Percentiles rank a stretch among this genome's conserved stretches.
phyloP scores from a whole-genome alignment of 1,140 invertebrate genomes.

The Limonius californicus region DNA sequence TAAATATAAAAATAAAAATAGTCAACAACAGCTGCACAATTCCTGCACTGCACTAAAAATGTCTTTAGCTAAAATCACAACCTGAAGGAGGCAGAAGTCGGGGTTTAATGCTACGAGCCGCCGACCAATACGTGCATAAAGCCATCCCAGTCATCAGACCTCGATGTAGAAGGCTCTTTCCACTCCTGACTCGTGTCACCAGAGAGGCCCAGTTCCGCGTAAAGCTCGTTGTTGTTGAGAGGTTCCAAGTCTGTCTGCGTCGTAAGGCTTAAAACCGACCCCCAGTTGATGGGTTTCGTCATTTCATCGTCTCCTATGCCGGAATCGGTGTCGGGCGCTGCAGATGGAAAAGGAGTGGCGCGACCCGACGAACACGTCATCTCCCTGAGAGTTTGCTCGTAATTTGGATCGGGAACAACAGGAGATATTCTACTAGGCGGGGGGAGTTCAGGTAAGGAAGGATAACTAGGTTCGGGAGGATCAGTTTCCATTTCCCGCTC shows the following conservation, averaged over 20 bases:
- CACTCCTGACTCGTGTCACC: slow-evolving; percentile 35
- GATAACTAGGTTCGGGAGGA: slow-evolving; percentile 43
- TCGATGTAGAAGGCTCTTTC: slow-evolving; percentile 37
- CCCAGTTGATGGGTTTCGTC: slow-evolving; percentile 80
- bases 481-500: slow-evolving; percentile 80
- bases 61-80: slow-evolving; percentile 43
- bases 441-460: slow-evolving; percentile 43
- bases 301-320: slow-evolving; percentile 75
- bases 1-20: slow-evolving; percentile 41
- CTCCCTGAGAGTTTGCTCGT: slow-evolving; percentile 51
- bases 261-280: slow-evolving; percentile 80
- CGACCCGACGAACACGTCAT: slow-evolving; percentile 52
- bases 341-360: slow-evolving; percentile 59
- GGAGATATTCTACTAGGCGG: slow-evolving; percentile 49
- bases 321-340: slow-evolving; percentile 62
- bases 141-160: slow-evolving; percentile 45
- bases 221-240: slow-evolving; percentile 72
- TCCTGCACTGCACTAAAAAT: slow-evolving; percentile 33
- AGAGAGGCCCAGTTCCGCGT: slow-evolving; percentile 49
- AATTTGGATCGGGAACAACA: slow-evolving; percentile 48
- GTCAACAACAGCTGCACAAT: slow-evolving; percentile 45
- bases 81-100: slow-evolving; percentile 37
- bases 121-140: slow-evolving; percentile 47
- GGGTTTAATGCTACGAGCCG: slow-evolving; percentile 43
- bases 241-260: slow-evolving; percentile 80